phyloP scores from a whole-genome alignment of 2,797 vertebrate species.

The Notamacropus eugenii region DNA sequence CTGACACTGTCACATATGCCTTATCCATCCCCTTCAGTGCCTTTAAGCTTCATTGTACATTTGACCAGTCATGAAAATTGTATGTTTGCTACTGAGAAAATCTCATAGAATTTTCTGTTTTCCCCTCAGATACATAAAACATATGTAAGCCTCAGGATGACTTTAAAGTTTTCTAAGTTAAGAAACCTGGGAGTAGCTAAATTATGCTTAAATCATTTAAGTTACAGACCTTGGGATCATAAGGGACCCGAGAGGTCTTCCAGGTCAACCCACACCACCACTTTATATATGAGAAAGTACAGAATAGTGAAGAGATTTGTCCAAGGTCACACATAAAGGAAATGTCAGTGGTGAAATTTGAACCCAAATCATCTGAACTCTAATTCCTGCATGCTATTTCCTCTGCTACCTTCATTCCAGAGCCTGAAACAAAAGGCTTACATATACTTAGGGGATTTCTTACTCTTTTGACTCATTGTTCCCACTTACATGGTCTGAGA shows the following conservation, averaged over 20 bases:
- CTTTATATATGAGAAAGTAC: not conserved
- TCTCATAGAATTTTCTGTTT: conserved; percentile 18
- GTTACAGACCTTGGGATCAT: not conserved
- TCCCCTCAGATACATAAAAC: conserved; percentile 42
- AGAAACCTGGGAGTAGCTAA: conserved; percentile 4
- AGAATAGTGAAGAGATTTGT: not conserved
- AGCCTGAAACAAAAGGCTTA: not conserved
- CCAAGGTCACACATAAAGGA: not conserved
- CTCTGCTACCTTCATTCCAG: not conserved
- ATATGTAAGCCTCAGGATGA: conserved; percentile 14
- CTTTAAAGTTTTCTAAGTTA: conserved; percentile 44
- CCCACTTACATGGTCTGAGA: not conserved
- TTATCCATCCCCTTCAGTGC: not conserved
- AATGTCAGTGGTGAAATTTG: not conserved
- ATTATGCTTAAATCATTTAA: conserved; percentile 30
- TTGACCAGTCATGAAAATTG: not conserved
- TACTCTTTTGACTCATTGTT: not conserved
- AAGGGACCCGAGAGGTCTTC: not conserved
- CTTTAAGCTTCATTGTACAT: not conserved
- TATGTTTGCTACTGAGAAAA: not conserved
- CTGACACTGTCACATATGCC: not conserved
- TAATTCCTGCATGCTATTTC: not conserved
- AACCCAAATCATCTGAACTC: not conserved
- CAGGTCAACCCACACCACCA: not conserved
- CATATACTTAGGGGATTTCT: not conserved